Conservation (phyloP, 2,888 invertebrate genomes). For the Megamerina dolium region DNA sequence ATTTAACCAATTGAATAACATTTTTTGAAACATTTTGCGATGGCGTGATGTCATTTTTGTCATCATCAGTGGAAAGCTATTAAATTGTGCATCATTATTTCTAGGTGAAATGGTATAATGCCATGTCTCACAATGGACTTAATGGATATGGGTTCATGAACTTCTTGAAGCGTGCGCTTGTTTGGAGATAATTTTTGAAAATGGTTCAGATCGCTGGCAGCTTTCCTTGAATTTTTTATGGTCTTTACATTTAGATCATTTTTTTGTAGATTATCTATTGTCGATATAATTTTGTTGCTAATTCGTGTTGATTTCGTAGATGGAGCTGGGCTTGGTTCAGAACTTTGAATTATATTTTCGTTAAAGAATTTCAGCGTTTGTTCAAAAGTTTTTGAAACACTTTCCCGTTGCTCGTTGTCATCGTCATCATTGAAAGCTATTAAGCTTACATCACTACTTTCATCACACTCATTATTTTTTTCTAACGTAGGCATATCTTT, state of each 20-base stretch:
- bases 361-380: constrained; percentile 39
- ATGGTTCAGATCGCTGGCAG: too few relatives aligned
- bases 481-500: too few relatives aligned
- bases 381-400: constrained; percentile 33
- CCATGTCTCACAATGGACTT: constrained; percentile 33
- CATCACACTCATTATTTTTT: too few relatives aligned
- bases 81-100: constrained; percentile 34
- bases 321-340: constrained; percentile 18
- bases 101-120: constrained; percentile 37
- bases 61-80: constrained; percentile 28
- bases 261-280: too few relatives aligned
- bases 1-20: constrained; percentile 36
- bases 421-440: too few relatives aligned
- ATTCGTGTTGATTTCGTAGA: constrained; percentile 19
- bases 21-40: constrained; percentile 30
- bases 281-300: constrained; percentile 35
- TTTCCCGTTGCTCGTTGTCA: constrained; percentile 23
- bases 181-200: too few relatives aligned
- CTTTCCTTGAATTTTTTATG: too few relatives aligned
- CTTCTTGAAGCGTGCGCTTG: too few relatives aligned
- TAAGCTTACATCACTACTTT: too few relatives aligned
- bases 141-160: too few relatives aligned
- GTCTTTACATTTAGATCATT: too few relatives aligned
- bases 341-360: constrained; percentile 35
- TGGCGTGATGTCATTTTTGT: constrained; percentile 15